A percentile compares a stretch with the other conserved stretches of the same genome.
Evolutionary conservation across 2,888 invertebrate species (phyloP).

Genomic region (Limenitis camilla): DNA sequence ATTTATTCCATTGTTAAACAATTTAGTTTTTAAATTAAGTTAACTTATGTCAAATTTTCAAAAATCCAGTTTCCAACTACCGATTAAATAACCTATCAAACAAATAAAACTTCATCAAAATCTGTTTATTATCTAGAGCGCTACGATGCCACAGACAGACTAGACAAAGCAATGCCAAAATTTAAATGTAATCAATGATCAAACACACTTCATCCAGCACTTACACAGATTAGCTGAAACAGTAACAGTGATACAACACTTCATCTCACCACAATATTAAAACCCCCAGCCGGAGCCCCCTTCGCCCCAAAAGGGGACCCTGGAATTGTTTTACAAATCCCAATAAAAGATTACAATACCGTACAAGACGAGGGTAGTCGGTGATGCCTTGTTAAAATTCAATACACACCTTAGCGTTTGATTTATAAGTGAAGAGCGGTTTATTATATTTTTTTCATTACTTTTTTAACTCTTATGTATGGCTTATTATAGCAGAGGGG

Average conservation of each 20-base stretch:
- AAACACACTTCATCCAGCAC: conserved; percentile 4
- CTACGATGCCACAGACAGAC: too few relatives aligned
- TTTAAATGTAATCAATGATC: not conserved
- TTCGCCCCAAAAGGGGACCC: not conserved
- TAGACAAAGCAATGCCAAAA: not conserved
- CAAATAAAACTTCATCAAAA: too few relatives aligned
- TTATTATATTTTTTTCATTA: not conserved
- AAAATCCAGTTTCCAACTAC: too few relatives aligned
- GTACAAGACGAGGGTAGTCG: conserved; percentile 4
- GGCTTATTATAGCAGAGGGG: too few relatives aligned
- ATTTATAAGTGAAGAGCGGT: conserved; percentile 6
- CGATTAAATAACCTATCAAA: too few relatives aligned
- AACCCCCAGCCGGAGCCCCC: not conserved
- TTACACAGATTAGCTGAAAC: conserved; percentile 1
- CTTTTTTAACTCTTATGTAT: too few relatives aligned
- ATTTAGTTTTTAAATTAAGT: too few relatives aligned
- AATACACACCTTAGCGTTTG: not conserved
- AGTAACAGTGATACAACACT: not conserved
- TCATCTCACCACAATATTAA: not conserved
- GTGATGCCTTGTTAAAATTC: conserved; percentile 6
- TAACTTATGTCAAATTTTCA: too few relatives aligned
- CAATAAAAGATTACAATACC: conserved; percentile 6
- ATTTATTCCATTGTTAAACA: too few relatives aligned
- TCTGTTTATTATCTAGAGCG: too few relatives aligned
- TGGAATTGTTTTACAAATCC: conserved; percentile 8